Evolutionary conservation across 2,113 vertebrate genomes (phyloP), one percentile per base, ranked within the genome.

Genomic region (Larimichthys polyactis): DNA sequence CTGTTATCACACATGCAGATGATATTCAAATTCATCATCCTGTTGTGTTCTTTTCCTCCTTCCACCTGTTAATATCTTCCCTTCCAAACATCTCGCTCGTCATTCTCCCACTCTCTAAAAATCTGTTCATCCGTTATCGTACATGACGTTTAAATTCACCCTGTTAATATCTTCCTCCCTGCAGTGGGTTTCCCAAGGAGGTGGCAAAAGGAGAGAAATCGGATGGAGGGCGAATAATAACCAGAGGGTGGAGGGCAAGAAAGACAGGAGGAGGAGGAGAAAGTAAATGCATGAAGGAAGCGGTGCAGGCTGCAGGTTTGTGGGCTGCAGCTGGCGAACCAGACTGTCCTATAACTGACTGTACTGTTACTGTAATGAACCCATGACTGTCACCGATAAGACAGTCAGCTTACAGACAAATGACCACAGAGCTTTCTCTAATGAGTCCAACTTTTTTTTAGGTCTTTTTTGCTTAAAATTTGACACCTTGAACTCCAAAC

Each of bases 1-100:
- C 58, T 29, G 40, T 85, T 89, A 87, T 89, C 78, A 75, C 36
- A 75, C 82, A 69, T 67, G 57, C 57, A 72, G 75, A 89, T 88
- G 51, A 87, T 66, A 81, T 88, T 87, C 57, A 67, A 19, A 79
- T 76, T 12, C 6, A 77, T 83, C 85, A 88, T 16, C 57, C 60
- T 52, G 71, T 24, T 71, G 24, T 44, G 19, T 63, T 57, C 20
- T 51, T 17, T 49, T 7, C 15, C 40, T 12, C 58, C 16, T 32
- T 73, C 32, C 32, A 36, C 32, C 32, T 74, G 54, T 59, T 87
- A 62, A 75, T 80, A 75, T 79, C n/a, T 77, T 64, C n/a, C 11
- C 49, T 81, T 82, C 81, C 36, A 85, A 69, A 82, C 40, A 54
- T 32, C 64, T 79, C 32, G 17, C 68, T 58, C 55, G 51, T 64